Evolutionary conservation across 2,113 vertebrate species (phyloP), one percentile per base, ranked within the genome.

Genomic region (Lagopus leucura): DNA sequence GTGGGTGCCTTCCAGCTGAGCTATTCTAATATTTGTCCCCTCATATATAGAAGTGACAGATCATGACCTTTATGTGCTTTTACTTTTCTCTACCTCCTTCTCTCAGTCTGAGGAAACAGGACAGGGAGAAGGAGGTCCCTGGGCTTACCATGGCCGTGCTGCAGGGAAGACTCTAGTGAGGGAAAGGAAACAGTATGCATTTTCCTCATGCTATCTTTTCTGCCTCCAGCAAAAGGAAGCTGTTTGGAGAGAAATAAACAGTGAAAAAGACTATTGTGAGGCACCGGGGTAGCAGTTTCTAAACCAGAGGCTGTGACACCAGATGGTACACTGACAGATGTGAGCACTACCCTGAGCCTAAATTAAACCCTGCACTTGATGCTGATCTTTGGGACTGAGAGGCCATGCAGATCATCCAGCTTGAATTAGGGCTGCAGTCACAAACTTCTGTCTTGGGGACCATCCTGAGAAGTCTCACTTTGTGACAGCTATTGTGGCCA

Each of bases 21-120:
- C 57, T 34, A 60, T 34, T 60, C 57, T 34, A 34, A 22, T 60
- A 34, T 20, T 38, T 55, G 6, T 22, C 13, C 7, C 11, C 3
- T 0, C 0, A 0, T 66, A 55, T 14, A 22, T 14, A n/a, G 36
- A 80, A 88, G 55, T 2, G 0, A 8, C 30, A 30, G 6, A 6
- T 10, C 21, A 6, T 40, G 47, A 27, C 12, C 4, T 61, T 60
- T 32, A 38, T 57, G 27, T 66, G 34, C 21, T 74, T n/a, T 83
- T 21, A 40, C 7, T 73, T 77, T n/a, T 60, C 25, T 75, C 9
- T 60, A 45, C 24, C 32, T 34, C 25, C 12, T 58, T 32, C 54
- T 75, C 22, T n/a, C 30, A 19, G 55, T 60, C 32, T 27, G 40
- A 75, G 55, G 42, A 34, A 34, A 19, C 16, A 38, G n/a, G 45